These are phyloP conservation scores for Drosophila paracracens DNA, from an alignment of 2,888 invertebrate genomes.

Conservation along the genomic window DNA sequence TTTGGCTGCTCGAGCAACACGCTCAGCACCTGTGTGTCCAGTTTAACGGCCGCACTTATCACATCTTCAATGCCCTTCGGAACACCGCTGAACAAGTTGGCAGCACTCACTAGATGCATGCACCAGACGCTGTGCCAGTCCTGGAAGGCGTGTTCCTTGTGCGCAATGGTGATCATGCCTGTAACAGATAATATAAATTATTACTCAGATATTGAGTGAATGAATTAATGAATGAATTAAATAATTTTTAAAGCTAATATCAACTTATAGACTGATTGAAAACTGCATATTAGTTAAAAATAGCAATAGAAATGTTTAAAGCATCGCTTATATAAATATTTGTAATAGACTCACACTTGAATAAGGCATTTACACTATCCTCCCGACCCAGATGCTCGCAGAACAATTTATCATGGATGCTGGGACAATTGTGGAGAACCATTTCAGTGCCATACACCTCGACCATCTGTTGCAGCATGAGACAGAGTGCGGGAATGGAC, in stretches of 20 bases:
- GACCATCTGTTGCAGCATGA: slow-evolving; percentile 76
- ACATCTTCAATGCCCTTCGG: slow-evolving; percentile 6
- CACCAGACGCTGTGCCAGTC: slow-evolving; percentile 8
- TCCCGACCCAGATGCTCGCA: slow-evolving; percentile 69
- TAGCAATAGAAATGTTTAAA: no score
- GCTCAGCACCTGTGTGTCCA: background rate
- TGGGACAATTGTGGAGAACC: slow-evolving; percentile 65
- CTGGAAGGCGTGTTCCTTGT: background rate
- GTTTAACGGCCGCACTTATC: slow-evolving; percentile 1
- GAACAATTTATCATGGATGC: slow-evolving; percentile 53
- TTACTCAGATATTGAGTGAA: background rate
- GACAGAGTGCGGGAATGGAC: slow-evolving; percentile 68
- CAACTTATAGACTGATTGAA: no score
- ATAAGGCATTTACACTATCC: background rate
- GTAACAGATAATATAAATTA: background rate
- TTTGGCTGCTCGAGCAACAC: background rate
- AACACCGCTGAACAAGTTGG: slow-evolving; percentile 1
- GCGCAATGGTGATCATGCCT: slow-evolving; percentile 14
- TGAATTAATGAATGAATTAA: no score
- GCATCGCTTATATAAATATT: background rate
- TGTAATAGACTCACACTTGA: background rate
- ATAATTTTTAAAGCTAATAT: no score
- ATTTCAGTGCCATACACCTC: slow-evolving; percentile 70
- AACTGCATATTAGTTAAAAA: background rate
- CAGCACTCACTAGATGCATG: slow-evolving; percentile 5